These are phyloP conservation scores for Patella ulyssiponensis DNA, from an alignment of 2,888 invertebrate genomes.

Conservation along the genomic window DNA sequence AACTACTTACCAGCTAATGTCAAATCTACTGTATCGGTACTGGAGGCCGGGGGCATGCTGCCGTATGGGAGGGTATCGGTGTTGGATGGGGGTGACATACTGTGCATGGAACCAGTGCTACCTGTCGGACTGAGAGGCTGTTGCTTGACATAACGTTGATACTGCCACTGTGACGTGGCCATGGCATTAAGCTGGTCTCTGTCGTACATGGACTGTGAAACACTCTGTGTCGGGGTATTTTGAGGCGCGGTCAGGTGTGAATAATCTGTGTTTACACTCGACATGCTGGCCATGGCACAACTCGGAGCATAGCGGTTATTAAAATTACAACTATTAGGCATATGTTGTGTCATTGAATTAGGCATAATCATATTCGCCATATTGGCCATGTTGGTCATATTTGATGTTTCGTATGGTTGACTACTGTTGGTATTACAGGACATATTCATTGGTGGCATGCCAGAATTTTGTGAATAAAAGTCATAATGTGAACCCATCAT, in stretches of 20 bases:
- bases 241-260: slow-evolving; percentile 47
- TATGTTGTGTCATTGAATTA: slow-evolving; percentile 39
- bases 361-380: slow-evolving; percentile 35
- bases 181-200: slow-evolving; percentile 46
- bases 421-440: slow-evolving; percentile 54
- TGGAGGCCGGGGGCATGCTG: slow-evolving; percentile 34
- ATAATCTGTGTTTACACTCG: slow-evolving; percentile 41
- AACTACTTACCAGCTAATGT: slow-evolving; percentile 57
- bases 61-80: slow-evolving; percentile 59
- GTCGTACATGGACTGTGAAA: slow-evolving; percentile 43
- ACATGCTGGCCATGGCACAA: slow-evolving; percentile 55
- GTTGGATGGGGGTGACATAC: slow-evolving; percentile 66
- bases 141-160: slow-evolving; percentile 59
- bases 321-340: slow-evolving; percentile 57
- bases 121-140: slow-evolving; percentile 66
- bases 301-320: slow-evolving; percentile 57
- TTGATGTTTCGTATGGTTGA: slow-evolving; percentile 54
- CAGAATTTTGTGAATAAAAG: slow-evolving; percentile 54
- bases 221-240: slow-evolving; percentile 33
- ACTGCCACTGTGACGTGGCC: slow-evolving; percentile 35
- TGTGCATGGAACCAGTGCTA: slow-evolving; percentile 67
- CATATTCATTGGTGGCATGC: slow-evolving; percentile 61
- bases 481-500: slow-evolving; percentile 64
- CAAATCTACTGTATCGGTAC: slow-evolving; percentile 59
- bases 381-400: slow-evolving; percentile 35